Evolutionary conservation across 2,888 invertebrate genomes (phyloP), one percentile per base, ranked within the genome.

Genomic region (Gastrophysa polygoni): DNA sequence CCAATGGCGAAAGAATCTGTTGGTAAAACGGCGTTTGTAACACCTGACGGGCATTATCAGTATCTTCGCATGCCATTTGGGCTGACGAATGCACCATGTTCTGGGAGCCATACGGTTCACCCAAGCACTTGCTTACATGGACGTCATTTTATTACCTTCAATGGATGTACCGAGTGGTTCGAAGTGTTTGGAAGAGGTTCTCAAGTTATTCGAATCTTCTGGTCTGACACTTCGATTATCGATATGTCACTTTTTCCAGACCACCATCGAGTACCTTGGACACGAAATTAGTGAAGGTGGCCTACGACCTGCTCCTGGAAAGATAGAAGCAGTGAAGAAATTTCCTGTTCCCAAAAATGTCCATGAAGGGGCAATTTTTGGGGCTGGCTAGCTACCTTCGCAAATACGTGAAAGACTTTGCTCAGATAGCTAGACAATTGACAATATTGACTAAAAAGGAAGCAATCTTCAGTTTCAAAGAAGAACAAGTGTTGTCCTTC

Each of bases 31-130:
- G 77, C 73, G 0, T 74, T 77, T 48, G 68, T 71, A 2, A 77
- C 75, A 1, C 73, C 72, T 0, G 74, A 75, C 50, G 75, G 75
- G 1, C 64, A 72, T 4, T 78, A 65, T 48, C 71, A 77, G 63
- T 75, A 64, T 57, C 38, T 68, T 0, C 44, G 66, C 5, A 69
- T 76, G 69, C 73, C 73, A 5, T 80, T 77, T 54, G 78, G 76
- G 6, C 68, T 78, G 1, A 43, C 65, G 1, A 77, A 77, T 54
- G 47, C 21, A 14, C 47, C 24, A 24, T 24, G 24, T 24, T 24
- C 24, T 24, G 24, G 24, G 24, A 24, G 24, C 24, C 24, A 24
- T 20, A 20, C 48, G 48, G n/a, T 48, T 48, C 14, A 20, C 48
- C 20, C 11, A 10, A 8, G 48, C 24, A 14, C 11, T 48, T 20